Evolutionary conservation across 2,888 invertebrate genomes (phyloP).

Genomic region (Euplagia quadripunctaria): DNA sequence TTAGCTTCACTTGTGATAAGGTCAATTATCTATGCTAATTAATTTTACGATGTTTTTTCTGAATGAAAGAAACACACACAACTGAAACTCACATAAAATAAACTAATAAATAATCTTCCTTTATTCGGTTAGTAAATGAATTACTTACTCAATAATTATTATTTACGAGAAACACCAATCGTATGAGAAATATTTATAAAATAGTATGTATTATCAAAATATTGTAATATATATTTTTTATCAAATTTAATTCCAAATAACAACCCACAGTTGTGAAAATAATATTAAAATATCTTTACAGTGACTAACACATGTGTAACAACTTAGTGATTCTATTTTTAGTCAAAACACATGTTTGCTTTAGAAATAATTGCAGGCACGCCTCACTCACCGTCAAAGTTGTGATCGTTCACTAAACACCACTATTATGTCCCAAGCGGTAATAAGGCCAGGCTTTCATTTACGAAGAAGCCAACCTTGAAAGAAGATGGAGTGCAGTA

Average conservation of each 20-base stretch:
- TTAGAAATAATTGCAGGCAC: background rate
- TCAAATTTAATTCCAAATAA: background rate
- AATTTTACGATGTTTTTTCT: no score
- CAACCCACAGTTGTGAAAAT: background rate
- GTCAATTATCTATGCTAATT: no score
- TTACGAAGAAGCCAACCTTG: conserved; percentile 36
- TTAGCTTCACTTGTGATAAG: no score
- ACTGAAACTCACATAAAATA: no score
- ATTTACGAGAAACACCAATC: no score
- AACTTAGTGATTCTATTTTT: background rate
- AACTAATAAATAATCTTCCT: no score
- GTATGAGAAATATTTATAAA: background rate
- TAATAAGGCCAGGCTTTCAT: conserved; percentile 32
- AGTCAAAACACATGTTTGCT: conserved; percentile 1
- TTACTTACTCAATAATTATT: no score
- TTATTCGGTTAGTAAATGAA: no score
- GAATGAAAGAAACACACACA: no score
- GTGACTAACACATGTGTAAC: background rate
- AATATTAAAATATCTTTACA: background rate
- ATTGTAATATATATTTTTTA: background rate
- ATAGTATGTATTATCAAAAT: background rate
- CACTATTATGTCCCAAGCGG: conserved; percentile 24
- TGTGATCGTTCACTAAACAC: conserved; percentile 37
- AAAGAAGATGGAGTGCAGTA: no score
- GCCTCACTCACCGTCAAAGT: conserved; percentile 34